Conservation (phyloP, 2,113 vertebrate genomes). For the Tachycineta bicolor region DNA sequence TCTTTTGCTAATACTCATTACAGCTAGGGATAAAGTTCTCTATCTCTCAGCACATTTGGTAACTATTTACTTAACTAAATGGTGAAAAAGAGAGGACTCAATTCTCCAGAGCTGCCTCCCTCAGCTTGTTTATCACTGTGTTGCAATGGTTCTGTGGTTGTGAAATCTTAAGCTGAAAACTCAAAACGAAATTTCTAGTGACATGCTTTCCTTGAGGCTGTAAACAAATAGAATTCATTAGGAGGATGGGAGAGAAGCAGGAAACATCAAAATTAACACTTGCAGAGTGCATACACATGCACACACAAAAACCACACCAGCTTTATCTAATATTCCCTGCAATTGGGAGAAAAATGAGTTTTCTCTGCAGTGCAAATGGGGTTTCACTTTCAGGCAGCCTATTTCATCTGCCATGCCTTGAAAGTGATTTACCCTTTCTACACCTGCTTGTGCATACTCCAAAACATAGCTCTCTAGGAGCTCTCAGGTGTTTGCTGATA, state of each 20-base stretch:
- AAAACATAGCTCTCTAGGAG: not conserved
- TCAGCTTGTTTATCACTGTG: conserved; percentile 70
- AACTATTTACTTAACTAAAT: conserved; percentile 69
- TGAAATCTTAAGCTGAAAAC: conserved; percentile 75
- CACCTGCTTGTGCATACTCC: conserved; percentile 54
- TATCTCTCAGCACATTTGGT: conserved; percentile 54
- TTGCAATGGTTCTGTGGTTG: conserved; percentile 72
- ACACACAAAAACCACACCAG: not conserved
- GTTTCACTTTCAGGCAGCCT: not conserved
- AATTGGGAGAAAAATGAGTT: not conserved
- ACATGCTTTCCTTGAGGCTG: conserved; percentile 73
- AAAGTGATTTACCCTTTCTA: conserved; percentile 30
- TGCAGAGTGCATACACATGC: accelerated
- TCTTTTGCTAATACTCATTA: conserved; percentile 17
- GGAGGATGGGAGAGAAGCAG: conserved; percentile 48
- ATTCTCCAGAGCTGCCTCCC: conserved; percentile 68
- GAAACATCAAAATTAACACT: conserved; percentile 61
- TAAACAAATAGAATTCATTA: conserved; percentile 74
- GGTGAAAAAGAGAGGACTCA: conserved; percentile 58
- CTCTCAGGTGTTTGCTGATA: conserved; percentile 39
- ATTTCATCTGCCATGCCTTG: not conserved
- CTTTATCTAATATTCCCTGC: not conserved
- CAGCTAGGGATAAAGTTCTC: conserved; percentile 14
- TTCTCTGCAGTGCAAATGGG: not conserved
- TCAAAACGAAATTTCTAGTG: conserved; percentile 70